phyloP scores from a whole-genome alignment of 2,888 invertebrate species.

The Fabriciana adippe region DNA sequence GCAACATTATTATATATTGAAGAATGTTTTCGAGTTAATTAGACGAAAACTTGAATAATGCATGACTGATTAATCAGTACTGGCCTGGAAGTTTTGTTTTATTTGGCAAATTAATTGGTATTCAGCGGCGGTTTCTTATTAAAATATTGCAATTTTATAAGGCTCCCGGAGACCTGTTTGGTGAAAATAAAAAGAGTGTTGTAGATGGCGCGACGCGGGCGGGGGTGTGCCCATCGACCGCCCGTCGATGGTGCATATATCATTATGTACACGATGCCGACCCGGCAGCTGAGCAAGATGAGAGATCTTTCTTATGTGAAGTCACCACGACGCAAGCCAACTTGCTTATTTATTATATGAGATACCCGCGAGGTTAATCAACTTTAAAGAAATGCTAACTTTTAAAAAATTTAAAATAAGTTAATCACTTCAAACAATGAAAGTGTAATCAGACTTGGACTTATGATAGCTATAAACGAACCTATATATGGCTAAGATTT shows the following conservation, averaged over 20 bases:
- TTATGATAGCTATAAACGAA: neutral
- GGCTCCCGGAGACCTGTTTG: slow-evolving; percentile 65
- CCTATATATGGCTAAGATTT: neutral
- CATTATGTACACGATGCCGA: slow-evolving; percentile 53
- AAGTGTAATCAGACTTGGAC: neutral
- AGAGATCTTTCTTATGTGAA: slow-evolving; percentile 62
- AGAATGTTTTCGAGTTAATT: slow-evolving; percentile 48
- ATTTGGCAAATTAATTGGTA: slow-evolving; percentile 68
- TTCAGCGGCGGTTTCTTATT: slow-evolving; percentile 65
- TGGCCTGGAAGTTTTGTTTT: slow-evolving; percentile 47
- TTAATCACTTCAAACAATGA: neutral
- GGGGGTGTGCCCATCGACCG: slow-evolving; percentile 42
- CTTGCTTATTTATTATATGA: slow-evolving; percentile 45
- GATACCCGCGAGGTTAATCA: slow-evolving; percentile 37
- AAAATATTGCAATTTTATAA: slow-evolving; percentile 74
- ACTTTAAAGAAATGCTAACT: slow-evolving; percentile 18
- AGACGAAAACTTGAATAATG: slow-evolving; percentile 59
- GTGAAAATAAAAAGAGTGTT: slow-evolving; percentile 57
- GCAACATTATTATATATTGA: slow-evolving; percentile 43
- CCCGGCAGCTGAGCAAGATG: slow-evolving; percentile 56
- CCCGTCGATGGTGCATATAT: slow-evolving; percentile 55
- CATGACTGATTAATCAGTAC: slow-evolving; percentile 62
- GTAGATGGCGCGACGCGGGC: slow-evolving; percentile 45
- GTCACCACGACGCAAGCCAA: slow-evolving; percentile 51
- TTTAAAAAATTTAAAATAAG: neutral